phyloP scores from a whole-genome alignment of 2,797 vertebrate species.

The Botia almorhae region DNA sequence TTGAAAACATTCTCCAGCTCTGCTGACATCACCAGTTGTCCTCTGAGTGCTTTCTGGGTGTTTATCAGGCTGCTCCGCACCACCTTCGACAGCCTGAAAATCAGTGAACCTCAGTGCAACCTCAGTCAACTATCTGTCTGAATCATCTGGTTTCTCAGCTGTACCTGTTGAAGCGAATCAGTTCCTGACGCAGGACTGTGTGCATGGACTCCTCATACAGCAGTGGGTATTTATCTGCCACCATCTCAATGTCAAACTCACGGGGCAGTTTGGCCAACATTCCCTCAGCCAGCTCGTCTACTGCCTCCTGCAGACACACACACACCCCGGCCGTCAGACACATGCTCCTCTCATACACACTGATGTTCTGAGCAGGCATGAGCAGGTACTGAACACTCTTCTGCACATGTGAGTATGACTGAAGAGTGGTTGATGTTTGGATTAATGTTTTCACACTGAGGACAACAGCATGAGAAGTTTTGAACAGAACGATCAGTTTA shows the following conservation, averaged over 20 bases:
- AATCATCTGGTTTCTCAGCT: not conserved
- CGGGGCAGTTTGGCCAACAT: conserved; percentile 87
- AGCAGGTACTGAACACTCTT: not conserved
- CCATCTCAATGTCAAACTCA: conserved; percentile 82
- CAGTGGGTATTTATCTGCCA: conserved; percentile 85
- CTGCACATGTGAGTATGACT: too few relatives aligned
- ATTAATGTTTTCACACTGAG: conserved; percentile 2
- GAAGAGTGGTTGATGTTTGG: not conserved
- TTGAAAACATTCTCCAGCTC: conserved; percentile 90
- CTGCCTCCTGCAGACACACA: conserved; percentile 80
- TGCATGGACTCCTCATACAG: conserved; percentile 94
- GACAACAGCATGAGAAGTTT: too few relatives aligned
- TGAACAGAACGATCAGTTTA: too few relatives aligned
- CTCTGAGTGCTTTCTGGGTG: conserved; percentile 87
- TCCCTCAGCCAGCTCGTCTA: conserved; percentile 87
- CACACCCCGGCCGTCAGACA: not conserved
- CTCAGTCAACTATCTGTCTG: not conserved
- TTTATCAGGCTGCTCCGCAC: conserved; percentile 84
- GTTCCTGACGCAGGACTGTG: conserved; percentile 90
- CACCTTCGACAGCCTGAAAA: conserved; percentile 84
- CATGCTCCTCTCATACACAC: conserved; percentile 13
- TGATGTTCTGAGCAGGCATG: not conserved
- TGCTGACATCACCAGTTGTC: conserved; percentile 91
- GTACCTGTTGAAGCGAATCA: conserved; percentile 93
- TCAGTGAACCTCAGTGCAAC: not conserved